phyloP scores from a whole-genome alignment of 1,140 invertebrate species.

The Riptortus pedestris region DNA sequence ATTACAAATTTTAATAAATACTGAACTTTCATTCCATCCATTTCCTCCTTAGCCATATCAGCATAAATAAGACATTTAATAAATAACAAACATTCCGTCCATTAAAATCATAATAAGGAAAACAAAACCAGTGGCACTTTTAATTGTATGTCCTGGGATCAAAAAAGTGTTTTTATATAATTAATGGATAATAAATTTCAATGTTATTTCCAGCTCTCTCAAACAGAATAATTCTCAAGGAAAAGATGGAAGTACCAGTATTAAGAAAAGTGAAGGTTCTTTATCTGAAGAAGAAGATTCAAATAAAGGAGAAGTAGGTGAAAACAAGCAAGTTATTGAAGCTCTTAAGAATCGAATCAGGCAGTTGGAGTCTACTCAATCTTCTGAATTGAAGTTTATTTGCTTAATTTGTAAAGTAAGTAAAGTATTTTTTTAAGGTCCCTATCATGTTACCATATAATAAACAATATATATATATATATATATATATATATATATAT shows the following conservation, averaged over 20 bases:
- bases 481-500: background rate
- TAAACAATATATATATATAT: no score
- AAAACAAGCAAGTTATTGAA: constrained; percentile 54
- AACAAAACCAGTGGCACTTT: no score
- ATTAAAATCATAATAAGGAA: no score
- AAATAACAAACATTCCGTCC: no score
- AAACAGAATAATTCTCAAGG: constrained; percentile 27
- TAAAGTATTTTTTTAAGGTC: background rate
- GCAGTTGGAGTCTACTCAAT: constrained; percentile 49
- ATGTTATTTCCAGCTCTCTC: constrained; percentile 21
- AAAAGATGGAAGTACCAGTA: constrained; percentile 21
- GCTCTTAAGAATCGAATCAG: constrained; percentile 57
- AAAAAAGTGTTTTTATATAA: no score
- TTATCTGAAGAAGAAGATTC: constrained; percentile 40
- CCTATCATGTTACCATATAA: background rate
- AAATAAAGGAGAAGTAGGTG: background rate
- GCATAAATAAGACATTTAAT: no score
- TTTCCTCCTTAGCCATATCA: no score
- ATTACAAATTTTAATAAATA: no score
- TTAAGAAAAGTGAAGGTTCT: constrained; percentile 38
- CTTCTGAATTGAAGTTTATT: constrained; percentile 51
- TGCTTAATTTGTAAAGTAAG: constrained; percentile 82
- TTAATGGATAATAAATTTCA: no score
- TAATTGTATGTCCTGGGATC: no score
- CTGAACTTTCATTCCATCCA: no score